Evolutionary conservation across 2,797 vertebrate species (phyloP).

Genomic region (Eleutherodactylus coqui): DNA sequence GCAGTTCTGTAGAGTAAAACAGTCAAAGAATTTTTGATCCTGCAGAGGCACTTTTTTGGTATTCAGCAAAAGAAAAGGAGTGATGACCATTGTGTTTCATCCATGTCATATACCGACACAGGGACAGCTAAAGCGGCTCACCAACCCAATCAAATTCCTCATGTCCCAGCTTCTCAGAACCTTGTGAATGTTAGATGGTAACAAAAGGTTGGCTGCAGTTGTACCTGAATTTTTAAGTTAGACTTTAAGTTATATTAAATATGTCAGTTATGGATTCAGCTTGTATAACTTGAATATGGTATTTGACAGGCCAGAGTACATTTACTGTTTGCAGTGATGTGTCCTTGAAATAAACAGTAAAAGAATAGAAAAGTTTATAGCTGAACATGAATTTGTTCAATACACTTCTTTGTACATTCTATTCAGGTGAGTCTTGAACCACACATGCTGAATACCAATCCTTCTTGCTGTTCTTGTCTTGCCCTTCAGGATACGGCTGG

Average conservation of each 20-base stretch:
- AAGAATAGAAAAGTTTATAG: constrained; percentile 25
- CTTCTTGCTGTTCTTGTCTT: constrained; percentile 45
- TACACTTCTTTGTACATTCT: constrained; percentile 34
- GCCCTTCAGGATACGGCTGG: constrained; percentile 54
- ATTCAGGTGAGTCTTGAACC: constrained; percentile 20
- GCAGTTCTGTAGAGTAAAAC: too few species aligned
- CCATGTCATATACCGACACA: too few species aligned
- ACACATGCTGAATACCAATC: constrained; percentile 40
- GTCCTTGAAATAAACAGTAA: constrained; percentile 29
- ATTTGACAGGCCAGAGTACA: background rate
- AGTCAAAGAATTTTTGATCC: too few species aligned
- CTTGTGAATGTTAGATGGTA: background rate
- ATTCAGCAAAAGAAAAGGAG: too few species aligned
- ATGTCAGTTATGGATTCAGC: background rate
- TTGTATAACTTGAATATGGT: background rate
- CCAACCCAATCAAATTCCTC: too few species aligned
- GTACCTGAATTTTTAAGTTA: background rate
- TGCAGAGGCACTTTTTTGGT: too few species aligned
- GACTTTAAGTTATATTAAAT: too few species aligned
- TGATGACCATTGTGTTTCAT: too few species aligned
- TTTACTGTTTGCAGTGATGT: constrained; percentile 1
- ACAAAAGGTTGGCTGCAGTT: background rate
- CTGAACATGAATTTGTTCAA: constrained; percentile 35
- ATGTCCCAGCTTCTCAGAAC: too few species aligned
- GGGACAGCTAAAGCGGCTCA: too few species aligned